These are phyloP conservation scores for Bufo bufo DNA, from an alignment of 2,113 vertebrate species.

Conservation along the genomic window DNA sequence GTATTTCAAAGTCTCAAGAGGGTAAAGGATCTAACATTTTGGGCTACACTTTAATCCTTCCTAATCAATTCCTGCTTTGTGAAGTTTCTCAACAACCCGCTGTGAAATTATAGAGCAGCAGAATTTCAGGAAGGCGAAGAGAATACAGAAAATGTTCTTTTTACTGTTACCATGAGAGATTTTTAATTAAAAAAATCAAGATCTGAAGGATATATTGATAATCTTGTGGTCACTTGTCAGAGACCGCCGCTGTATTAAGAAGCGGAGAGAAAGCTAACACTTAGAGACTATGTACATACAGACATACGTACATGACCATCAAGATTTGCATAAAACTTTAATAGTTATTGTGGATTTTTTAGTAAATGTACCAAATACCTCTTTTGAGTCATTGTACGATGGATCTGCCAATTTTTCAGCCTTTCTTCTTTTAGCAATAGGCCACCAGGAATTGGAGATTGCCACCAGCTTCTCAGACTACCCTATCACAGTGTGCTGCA, in stretches of 20 bases:
- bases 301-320: too few species aligned
- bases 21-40: neutral
- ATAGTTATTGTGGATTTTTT: too few species aligned
- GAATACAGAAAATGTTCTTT: neutral
- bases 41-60: neutral
- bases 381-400: too few species aligned
- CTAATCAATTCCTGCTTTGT: conserved; percentile 16
- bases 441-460: too few species aligned
- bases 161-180: neutral
- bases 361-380: too few species aligned
- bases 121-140: neutral
- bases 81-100: neutral
- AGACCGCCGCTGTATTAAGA: neutral
- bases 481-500: too few species aligned
- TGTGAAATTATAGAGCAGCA: conserved; percentile 5
- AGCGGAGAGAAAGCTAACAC: neutral
- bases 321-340: too few species aligned
- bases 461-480: too few species aligned
- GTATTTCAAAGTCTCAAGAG: neutral
- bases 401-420: too few species aligned
- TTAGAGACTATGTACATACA: neutral
- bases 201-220: neutral
- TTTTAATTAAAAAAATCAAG: conserved; percentile 5
- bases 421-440: too few species aligned
- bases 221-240: neutral